These are phyloP conservation scores for Poeciliopsis retropinna DNA, from an alignment of 2,113 vertebrate species.

Conservation along the genomic window DNA sequence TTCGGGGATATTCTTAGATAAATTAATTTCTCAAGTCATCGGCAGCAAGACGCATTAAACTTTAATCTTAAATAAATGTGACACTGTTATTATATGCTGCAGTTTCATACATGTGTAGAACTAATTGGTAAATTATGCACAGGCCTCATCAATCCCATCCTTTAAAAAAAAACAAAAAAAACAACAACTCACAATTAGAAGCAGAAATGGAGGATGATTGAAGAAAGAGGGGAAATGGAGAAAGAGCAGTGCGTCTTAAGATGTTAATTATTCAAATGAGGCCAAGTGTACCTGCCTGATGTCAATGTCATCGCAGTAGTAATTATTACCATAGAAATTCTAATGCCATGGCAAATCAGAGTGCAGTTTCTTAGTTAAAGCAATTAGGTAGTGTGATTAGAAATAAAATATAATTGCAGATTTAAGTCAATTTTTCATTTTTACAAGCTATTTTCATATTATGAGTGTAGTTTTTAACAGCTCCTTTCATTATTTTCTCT, in stretches of 20 bases:
- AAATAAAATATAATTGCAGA: constrained; percentile 94
- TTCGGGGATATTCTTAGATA: constrained; percentile 59
- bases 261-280: constrained; percentile 84
- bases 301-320: constrained; percentile 77
- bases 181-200: constrained; percentile 73
- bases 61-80: constrained; percentile 83
- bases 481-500: neutral
- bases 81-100: constrained; percentile 87
- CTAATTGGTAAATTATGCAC: constrained; percentile 80
- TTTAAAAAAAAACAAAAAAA: constrained; percentile 63
- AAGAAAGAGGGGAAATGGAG: constrained; percentile 18
- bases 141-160: constrained; percentile 70
- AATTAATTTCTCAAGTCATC: constrained; percentile 69
- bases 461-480: neutral
- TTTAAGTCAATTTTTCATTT: constrained; percentile 67
- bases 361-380: constrained; percentile 93
- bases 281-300: constrained; percentile 79
- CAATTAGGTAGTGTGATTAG: constrained; percentile 94
- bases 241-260: constrained; percentile 64
- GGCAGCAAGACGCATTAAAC: constrained; percentile 72
- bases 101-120: constrained; percentile 80
- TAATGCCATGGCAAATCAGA: constrained; percentile 85
- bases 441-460: constrained; percentile 34
- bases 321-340: constrained; percentile 85
- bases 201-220: constrained; percentile 53